A percentile compares a stretch with the other conserved stretches of the same genome.
phyloP scores from a whole-genome alignment of 1,140 invertebrate genomes.

The Bombus polaris region DNA sequence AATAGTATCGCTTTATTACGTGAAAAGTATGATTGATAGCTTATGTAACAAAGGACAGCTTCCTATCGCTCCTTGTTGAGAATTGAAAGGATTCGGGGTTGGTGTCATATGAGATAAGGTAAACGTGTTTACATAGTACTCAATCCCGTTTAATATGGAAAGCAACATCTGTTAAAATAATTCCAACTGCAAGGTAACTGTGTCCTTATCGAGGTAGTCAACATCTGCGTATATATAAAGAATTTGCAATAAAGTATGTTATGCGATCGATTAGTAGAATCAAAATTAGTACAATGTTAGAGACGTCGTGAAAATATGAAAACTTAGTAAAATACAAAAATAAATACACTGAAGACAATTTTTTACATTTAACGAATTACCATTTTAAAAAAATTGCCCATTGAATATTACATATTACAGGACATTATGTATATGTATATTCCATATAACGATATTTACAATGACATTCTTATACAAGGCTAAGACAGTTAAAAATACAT shows the following conservation, averaged over 20 bases:
- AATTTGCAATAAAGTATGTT: slow-evolving; percentile 18
- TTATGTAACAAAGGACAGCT: slow-evolving; percentile 2
- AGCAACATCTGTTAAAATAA: slow-evolving; percentile 80
- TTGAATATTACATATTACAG: too few relatives aligned
- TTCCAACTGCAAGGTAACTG: slow-evolving; percentile 61
- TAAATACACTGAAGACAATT: background rate
- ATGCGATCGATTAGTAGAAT: background rate
- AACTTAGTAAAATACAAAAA: background rate
- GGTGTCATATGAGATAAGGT: slow-evolving; percentile 60
- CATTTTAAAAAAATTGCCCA: background rate
- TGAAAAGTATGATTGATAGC: slow-evolving; percentile 9
- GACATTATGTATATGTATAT: too few relatives aligned
- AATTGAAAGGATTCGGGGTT: slow-evolving; percentile 46
- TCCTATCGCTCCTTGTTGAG: slow-evolving; percentile 30
- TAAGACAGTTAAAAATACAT: background rate
- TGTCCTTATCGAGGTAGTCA: slow-evolving; percentile 55
- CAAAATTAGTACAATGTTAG: background rate
- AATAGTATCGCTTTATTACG: background rate
- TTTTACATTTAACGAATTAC: background rate
- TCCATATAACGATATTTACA: background rate
- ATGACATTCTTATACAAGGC: background rate
- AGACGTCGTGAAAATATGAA: background rate
- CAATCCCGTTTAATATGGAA: slow-evolving; percentile 76
- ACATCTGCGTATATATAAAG: slow-evolving; percentile 63
- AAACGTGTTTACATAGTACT: slow-evolving; percentile 77